phyloP scores from a whole-genome alignment of 1,140 invertebrate genomes.

The Atta texana region DNA sequence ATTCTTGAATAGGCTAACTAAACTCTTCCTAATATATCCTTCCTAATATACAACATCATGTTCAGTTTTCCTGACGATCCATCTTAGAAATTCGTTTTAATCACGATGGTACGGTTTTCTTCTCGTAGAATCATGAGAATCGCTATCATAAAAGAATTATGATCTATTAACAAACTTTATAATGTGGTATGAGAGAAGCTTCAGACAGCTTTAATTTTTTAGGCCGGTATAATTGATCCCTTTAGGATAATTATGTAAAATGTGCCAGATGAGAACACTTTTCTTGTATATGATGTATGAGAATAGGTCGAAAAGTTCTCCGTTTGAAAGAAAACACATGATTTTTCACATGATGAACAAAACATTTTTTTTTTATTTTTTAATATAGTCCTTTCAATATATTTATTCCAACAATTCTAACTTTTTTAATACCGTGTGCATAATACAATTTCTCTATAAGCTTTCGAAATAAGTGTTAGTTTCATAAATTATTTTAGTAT shows the following conservation, averaged over 20 bases:
- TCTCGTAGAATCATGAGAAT: background rate
- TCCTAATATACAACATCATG: background rate
- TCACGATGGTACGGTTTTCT: background rate
- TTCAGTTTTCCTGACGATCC: background rate
- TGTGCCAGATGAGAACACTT: background rate
- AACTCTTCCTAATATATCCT: background rate
- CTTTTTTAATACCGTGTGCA: too few species aligned
- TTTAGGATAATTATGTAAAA: slow-evolving; percentile 1
- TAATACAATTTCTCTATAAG: too few species aligned
- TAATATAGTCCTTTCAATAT: background rate
- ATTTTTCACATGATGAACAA: background rate
- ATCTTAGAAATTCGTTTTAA: background rate
- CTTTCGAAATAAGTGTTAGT: too few species aligned
- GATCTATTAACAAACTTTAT: slow-evolving; percentile 6
- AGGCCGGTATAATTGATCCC: slow-evolving; percentile 1
- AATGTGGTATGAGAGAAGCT: background rate
- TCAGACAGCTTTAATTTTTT: background rate
- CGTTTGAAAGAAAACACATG: background rate
- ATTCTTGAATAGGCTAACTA: background rate
- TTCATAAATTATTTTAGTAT: too few species aligned
- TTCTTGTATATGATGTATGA: background rate
- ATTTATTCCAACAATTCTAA: too few species aligned
- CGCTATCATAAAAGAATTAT: background rate
- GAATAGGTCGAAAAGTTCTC: background rate
- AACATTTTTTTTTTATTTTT: background rate